Evolutionary conservation across 2,888 invertebrate genomes (phyloP), one percentile per base, ranked within the genome.

Genomic region (Drosophila vallismaia): DNA sequence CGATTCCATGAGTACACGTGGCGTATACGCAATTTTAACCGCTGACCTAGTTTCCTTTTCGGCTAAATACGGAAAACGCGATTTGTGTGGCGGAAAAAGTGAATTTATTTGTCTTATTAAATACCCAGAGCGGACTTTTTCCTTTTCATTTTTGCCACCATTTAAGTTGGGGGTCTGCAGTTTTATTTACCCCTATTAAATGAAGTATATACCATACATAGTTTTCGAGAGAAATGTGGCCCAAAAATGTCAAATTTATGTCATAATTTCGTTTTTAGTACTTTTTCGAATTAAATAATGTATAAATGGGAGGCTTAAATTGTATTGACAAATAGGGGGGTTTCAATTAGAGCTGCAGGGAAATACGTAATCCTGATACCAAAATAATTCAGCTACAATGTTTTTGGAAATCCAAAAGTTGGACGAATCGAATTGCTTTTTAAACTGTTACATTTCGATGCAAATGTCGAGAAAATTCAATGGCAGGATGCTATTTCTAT

Each of bases 111-210:
- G 3, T 45, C 9, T 46, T 66, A 64, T 64, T 64, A 46, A 64
- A 40, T 46, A 14, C 7, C 38, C 9, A 12, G 8, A 31, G n/a
- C 26, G 38, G 5, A n/a, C 36, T 33, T 10, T 33, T 4, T 4
- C 9, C 10, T 4, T 33, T 33, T 4, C 9, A 45, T 14, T 66
- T 63, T 36, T 36, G 19, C 19, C 19, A 19, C 19, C 19, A 19
- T 19, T 19, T 19, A 19, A 44, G 42, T 50, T 63, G 50, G 28
- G 44, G 42, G 63, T 6, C 19, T 44, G 29, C 12, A 9, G 45
- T 40, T 67, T 29, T 64, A 64, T 66, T 64, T 66, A 64, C 64
- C 67, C 67, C 19, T 66, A 64, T 55, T 42, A 55, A 29, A 14
- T 8, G 19, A 42, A 31, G 6, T 5, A 5, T 5, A n/a, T 45